Evolutionary conservation across 2,888 invertebrate species (phyloP).

Genomic region (Panzeria rudis): DNA sequence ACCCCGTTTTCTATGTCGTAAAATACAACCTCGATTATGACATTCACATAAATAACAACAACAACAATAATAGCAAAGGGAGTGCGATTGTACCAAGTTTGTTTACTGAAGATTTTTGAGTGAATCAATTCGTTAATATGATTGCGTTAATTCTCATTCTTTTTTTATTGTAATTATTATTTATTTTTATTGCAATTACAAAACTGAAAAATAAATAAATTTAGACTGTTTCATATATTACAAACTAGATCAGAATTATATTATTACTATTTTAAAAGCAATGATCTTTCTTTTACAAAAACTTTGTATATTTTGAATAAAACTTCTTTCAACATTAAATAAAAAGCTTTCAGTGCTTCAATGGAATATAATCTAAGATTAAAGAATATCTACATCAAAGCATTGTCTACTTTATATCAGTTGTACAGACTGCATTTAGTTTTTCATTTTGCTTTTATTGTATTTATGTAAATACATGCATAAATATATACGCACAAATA

Average conservation of each 20-base stretch:
- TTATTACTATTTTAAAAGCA: background rate
- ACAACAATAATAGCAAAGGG: too few relatives aligned
- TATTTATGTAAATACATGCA: background rate
- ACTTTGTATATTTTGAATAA: background rate
- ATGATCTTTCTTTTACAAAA: background rate
- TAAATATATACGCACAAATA: background rate
- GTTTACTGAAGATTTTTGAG: too few relatives aligned
- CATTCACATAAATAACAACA: too few relatives aligned
- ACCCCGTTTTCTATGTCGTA: too few relatives aligned
- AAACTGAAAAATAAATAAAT: too few relatives aligned
- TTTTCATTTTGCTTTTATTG: conserved; percentile 29
- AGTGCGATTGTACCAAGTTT: too few relatives aligned
- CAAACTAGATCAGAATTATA: background rate
- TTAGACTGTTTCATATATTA: background rate
- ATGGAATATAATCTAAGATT: conserved; percentile 51
- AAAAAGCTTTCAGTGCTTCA: conserved; percentile 46
- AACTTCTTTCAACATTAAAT: background rate
- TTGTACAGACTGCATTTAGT: conserved; percentile 34
- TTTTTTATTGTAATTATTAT: too few relatives aligned
- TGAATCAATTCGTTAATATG: too few relatives aligned
- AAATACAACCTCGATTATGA: too few relatives aligned
- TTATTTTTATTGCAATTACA: too few relatives aligned
- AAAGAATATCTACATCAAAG: conserved; percentile 60
- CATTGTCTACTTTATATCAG: conserved; percentile 46
- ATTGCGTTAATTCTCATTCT: too few relatives aligned